Evolutionary conservation across 2,888 invertebrate genomes (phyloP), one percentile per base, ranked within the genome.

Genomic region (Parascotia fuliginaria): DNA sequence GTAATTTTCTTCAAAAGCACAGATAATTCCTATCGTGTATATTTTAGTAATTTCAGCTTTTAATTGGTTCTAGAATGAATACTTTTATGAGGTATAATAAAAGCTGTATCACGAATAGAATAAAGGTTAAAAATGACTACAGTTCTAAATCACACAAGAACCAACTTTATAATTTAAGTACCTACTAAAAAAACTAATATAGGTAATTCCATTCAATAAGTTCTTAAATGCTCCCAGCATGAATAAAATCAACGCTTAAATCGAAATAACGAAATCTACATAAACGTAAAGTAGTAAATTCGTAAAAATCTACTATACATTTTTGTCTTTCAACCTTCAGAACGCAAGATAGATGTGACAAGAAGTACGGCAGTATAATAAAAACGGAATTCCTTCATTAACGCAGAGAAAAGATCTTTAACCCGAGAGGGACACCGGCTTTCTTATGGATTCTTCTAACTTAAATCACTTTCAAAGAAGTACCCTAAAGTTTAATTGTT

Each of bases 311-410:
- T 55, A 47, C 51, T 60, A 61, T 66, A 47, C 44, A 69, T 64
- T 67, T 69, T 73, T 69, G 65, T 65, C 60, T 47, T 54, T 45
- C 42, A 58, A 58, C 49, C 52, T 64, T 66, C 69, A 69, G 66
- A 68, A 72, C 66, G 60, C 65, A 78, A 81, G 78, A 80, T 78
- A 71, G 75, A 80, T 80, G 79, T 76, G 82, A 81, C 79, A 75
- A 73, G 60, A 66, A 60, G 66, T 69, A 75, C 79, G 81, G 55
- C 60, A 67, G 70, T 56, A 81, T 80, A 82, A 81, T 80, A 80
- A 82, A 79, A 83, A 74, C 81, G 81, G 81, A 81, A 81, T 81
- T 81, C 83, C 83, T 81, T 83, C 83, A 83, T 85, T 83, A 84
- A 77, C 70, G 70, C 65, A 53, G 64, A 69, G 69, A 62, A 55